Percentiles rank a stretch among this genome's conserved stretches.
phyloP scores from a whole-genome alignment of 1,140 invertebrate species.

The Drosophila navojoa region DNA sequence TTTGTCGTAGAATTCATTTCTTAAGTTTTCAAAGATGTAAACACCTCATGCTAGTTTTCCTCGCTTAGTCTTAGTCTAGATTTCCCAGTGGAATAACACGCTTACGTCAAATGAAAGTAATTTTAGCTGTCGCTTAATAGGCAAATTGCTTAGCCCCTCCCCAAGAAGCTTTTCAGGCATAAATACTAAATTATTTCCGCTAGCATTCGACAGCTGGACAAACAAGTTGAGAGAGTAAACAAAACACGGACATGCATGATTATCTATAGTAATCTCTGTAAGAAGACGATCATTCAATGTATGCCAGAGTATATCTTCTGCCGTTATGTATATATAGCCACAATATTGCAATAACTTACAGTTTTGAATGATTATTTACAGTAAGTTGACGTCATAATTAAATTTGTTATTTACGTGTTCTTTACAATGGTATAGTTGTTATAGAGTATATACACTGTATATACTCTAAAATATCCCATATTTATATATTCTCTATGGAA shows the following conservation, averaged over 20 bases:
- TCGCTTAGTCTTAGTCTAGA: slow-evolving; percentile 22
- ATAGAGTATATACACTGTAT: background rate
- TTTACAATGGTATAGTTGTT: background rate
- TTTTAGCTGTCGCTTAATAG: slow-evolving; percentile 35
- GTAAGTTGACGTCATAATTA: too few relatives aligned
- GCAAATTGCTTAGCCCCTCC: slow-evolving; percentile 21
- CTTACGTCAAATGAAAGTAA: slow-evolving; percentile 50
- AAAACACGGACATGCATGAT: background rate
- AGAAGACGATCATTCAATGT: background rate
- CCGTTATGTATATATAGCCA: too few relatives aligned
- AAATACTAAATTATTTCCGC: slow-evolving; percentile 15
- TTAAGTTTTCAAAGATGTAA: slow-evolving; percentile 31
- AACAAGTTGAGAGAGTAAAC: slow-evolving; percentile 22
- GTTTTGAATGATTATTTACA: too few relatives aligned
- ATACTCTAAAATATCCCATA: too few relatives aligned
- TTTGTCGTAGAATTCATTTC: slow-evolving; percentile 33
- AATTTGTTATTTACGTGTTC: too few relatives aligned
- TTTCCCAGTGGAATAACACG: slow-evolving; percentile 7
- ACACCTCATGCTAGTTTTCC: slow-evolving; percentile 39
- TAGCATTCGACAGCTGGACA: slow-evolving; percentile 41
- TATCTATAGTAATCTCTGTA: background rate
- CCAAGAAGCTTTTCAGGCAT: slow-evolving; percentile 1
- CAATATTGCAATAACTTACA: too few relatives aligned
- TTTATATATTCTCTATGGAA: too few relatives aligned
- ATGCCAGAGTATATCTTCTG: background rate